phyloP scores from a whole-genome alignment of 2,113 vertebrate genomes.

The Protobothrops mucrosquamatus region DNA sequence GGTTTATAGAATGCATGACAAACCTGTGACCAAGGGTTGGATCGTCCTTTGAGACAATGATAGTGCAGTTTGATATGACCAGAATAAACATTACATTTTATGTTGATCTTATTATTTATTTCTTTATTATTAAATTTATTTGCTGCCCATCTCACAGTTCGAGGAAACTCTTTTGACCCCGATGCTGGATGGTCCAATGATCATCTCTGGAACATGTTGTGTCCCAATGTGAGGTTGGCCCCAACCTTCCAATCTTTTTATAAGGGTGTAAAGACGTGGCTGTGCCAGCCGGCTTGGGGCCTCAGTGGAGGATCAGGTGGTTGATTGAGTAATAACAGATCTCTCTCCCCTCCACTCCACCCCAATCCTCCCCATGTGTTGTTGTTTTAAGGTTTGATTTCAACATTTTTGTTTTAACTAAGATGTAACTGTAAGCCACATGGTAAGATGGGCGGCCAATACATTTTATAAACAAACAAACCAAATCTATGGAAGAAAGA shows the following conservation, averaged over 20 bases:
- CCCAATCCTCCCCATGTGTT: not conserved
- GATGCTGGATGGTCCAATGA: not conserved
- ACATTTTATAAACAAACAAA: no score
- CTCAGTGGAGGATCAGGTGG: not conserved
- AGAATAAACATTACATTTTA: no score
- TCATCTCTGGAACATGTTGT: not conserved
- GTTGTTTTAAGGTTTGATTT: not conserved
- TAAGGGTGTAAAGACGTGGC: not conserved
- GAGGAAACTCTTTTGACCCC: not conserved
- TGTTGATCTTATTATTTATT: no score
- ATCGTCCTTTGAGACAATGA: no score
- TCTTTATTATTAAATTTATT: not conserved
- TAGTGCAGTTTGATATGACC: no score
- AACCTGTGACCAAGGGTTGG: not conserved
- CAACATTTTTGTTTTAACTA: not conserved
- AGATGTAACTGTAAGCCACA: not conserved
- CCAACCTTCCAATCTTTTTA: not conserved
- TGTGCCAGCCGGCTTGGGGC: not conserved
- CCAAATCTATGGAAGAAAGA: not conserved
- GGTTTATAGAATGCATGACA: not conserved
- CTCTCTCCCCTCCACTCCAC: fast-evolving
- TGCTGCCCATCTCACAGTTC: not conserved
- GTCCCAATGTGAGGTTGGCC: not conserved
- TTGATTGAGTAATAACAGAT: not conserved
- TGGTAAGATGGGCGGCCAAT: not conserved